Base-by-base conservation (phyloP, 2,113 vertebrate genomes). In the Psettodes erumei region DNA sequence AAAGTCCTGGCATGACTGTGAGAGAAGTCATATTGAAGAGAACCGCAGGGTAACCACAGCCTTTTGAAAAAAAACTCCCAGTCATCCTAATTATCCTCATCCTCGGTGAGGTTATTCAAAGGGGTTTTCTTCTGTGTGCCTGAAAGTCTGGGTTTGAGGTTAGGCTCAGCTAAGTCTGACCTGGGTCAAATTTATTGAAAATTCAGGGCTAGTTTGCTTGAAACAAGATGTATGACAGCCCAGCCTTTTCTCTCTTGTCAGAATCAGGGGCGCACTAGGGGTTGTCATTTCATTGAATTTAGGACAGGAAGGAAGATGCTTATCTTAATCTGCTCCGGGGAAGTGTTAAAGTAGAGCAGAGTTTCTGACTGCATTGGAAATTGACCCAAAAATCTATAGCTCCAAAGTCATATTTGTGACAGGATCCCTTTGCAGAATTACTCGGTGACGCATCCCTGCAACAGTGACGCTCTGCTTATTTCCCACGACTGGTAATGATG, bases 251-350 rank as follows among this genome's bases (percentile, higher is more conserved):
- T 73, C 51, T 76, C 77, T 61, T 56, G 60, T 86, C 82, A 80
- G 51, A 78, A 70, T 75, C 74, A 66, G 72, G 67, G 81, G 62
- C 54, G 30, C 38, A 48, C 65, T 32, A 35, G 59, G 40, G 64
- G 73, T 82, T 89, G 88, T 88, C 84, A 78, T 82, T 51, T 88
- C 74, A 84, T 66, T 79, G 87, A 79, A 86, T 88, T 81, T 84
- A 47, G 83, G 84, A 85, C 82, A 90, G 77, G 71, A 73, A 82
- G 30, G 43, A 72, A 84, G 86, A 90, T 88, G 65, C 82, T 90
- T 86, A 91, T 91, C 89, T 86, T 85, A 85, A 90, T 89, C 87
- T 73, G 72, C 82, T 84, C 75, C 7, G 8, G 84, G 86, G 82
- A 88, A 83, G 72, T 86, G 77, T 88, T 84, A 87, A 87, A 86